Percentiles rank a stretch among this genome's conserved stretches.
These are phyloP conservation scores for Thaumetopoea pityocampa DNA, from an alignment of 1,140 invertebrate species.

Conservation along the genomic window DNA sequence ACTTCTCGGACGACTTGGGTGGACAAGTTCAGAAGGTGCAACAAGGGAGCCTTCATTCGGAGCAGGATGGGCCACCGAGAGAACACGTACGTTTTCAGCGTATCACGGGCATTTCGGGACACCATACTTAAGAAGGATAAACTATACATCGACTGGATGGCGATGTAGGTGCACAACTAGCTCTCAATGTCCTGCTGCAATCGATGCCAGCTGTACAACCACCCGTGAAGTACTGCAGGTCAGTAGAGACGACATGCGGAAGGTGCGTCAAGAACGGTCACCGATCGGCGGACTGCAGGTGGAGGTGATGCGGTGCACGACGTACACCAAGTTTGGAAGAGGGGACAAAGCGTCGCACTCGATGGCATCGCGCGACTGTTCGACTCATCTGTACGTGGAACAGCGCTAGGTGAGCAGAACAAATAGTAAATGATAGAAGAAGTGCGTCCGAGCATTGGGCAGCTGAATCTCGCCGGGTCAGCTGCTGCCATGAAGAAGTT, in stretches of 20 bases:
- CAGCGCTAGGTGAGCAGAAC: background rate
- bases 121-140: background rate
- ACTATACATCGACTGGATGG: conserved; percentile 21
- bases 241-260: conserved; percentile 10
- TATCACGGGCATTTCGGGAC: conserved; percentile 7
- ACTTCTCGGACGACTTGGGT: conserved; percentile 1
- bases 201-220: conserved; percentile 32
- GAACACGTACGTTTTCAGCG: conserved; percentile 4
- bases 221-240: conserved; percentile 27
- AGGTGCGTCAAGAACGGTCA: conserved; percentile 24
- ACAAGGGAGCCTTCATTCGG: background rate
- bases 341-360: conserved; percentile 4
- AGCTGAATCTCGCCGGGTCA: conserved; percentile 17
- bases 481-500: conserved; percentile 18
- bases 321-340: conserved; percentile 12
- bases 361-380: conserved; percentile 16
- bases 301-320: conserved; percentile 15
- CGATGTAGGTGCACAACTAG: conserved; percentile 13
- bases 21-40: background rate
- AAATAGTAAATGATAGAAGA: background rate
- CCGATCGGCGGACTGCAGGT: conserved; percentile 10
- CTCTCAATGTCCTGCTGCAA: conserved; percentile 22
- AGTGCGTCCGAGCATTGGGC: conserved; percentile 9
- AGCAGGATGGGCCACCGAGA: background rate
- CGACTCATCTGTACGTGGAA: conserved; percentile 13